Evolutionary conservation across 2,888 invertebrate species (phyloP).

Genomic region (Caenorhabditis sulstoni): DNA sequence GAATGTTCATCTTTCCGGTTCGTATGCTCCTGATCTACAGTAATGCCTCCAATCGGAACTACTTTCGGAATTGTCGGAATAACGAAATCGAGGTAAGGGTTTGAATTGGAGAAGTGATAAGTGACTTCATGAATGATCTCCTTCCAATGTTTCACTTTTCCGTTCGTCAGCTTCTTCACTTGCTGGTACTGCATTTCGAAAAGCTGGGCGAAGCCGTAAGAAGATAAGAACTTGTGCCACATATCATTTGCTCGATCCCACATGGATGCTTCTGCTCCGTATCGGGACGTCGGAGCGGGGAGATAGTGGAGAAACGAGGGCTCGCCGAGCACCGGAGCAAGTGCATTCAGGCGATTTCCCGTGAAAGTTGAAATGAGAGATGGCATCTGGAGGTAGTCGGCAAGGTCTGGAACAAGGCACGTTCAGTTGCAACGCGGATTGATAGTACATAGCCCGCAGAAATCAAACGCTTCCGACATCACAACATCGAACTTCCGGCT

Average conservation of each 20-base stretch:
- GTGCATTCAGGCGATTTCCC: constrained; percentile 37
- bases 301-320: constrained; percentile 49
- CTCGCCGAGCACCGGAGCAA: constrained; percentile 38
- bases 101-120: constrained; percentile 60
- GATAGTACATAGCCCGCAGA: constrained; percentile 54
- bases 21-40: constrained; percentile 31
- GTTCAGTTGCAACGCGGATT: background rate
- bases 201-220: constrained; percentile 13
- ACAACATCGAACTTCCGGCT: constrained; percentile 37
- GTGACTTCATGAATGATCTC: constrained; percentile 51
- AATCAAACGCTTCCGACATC: constrained; percentile 50
- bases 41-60: constrained; percentile 57
- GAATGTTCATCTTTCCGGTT: constrained; percentile 19
- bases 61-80: constrained; percentile 57
- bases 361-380: constrained; percentile 47
- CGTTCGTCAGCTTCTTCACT: constrained; percentile 21
- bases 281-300: constrained; percentile 40
- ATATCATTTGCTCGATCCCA: constrained; percentile 40
- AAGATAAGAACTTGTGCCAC: constrained; percentile 20
- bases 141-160: constrained; percentile 53
- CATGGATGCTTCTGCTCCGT: constrained; percentile 3
- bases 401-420: constrained; percentile 43
- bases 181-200: constrained; percentile 46
- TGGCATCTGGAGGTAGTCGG: constrained; percentile 44
- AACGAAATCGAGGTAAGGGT: constrained; percentile 60